These are phyloP conservation scores for Manacus vitellinus DNA, from an alignment of 2,113 vertebrate genomes.

Conservation along the genomic window DNA sequence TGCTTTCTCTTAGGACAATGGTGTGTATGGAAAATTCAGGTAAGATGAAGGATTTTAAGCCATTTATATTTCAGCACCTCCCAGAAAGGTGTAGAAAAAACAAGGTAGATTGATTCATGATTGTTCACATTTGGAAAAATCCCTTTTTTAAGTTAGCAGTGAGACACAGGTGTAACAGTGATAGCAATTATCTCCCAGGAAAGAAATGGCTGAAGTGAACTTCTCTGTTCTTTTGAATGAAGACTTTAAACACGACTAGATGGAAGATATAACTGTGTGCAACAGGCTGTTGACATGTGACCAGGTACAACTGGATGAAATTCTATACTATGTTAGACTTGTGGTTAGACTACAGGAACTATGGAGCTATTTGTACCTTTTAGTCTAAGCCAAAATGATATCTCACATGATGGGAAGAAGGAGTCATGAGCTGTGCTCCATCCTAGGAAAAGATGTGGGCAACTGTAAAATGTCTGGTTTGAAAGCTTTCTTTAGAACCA, in stretches of 20 bases:
- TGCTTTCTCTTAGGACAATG: not conserved
- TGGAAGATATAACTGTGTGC: not conserved
- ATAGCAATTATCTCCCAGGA: not conserved
- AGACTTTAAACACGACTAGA: not conserved
- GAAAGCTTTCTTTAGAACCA: not conserved
- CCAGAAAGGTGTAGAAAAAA: not conserved
- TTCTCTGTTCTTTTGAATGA: not conserved
- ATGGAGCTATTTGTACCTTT: not conserved
- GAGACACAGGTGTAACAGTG: not conserved
- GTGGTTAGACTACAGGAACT: not conserved
- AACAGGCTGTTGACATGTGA: not conserved
- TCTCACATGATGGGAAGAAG: not conserved
- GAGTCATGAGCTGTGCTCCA: not conserved
- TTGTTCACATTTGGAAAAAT: not conserved
- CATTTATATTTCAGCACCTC: not conserved
- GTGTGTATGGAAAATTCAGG: not conserved
- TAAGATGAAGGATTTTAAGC: not conserved
- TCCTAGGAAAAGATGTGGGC: not conserved
- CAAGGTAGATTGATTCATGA: not conserved
- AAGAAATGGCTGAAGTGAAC: not conserved
- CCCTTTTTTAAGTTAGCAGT: not conserved
- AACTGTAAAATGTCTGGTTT: not conserved
- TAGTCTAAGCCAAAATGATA: not conserved
- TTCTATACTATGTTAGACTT: not conserved
- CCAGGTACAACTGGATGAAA: not conserved